Percentiles rank a stretch among this genome's conserved stretches.
Evolutionary conservation across 1,140 invertebrate species (phyloP).

Genomic region (Plectrocnemia conspersa): DNA sequence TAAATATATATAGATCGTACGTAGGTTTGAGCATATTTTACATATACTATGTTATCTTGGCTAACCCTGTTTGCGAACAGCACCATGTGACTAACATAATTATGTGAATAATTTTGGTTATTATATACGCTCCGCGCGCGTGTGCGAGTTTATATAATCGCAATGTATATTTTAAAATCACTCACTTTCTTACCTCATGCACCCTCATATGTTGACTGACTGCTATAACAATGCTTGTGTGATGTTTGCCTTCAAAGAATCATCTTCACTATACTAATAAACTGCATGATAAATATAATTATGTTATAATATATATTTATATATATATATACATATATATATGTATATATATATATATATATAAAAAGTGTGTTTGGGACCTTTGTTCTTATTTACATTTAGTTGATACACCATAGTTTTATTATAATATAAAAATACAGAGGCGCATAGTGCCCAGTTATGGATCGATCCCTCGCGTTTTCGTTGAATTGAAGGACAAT

Average conservation of each 20-base stretch:
- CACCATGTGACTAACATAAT: slow-evolving; percentile 32
- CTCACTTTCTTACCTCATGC: slow-evolving; percentile 36
- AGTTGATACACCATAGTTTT: neutral
- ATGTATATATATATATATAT: slow-evolving; percentile 8
- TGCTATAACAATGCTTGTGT: slow-evolving; percentile 36
- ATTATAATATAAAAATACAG: neutral
- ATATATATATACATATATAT: neutral
- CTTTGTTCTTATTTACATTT: neutral
- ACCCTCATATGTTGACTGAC: slow-evolving; percentile 29
- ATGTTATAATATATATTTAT: neutral
- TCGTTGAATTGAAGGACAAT: slow-evolving; percentile 11
- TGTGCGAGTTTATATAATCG: slow-evolving; percentile 12
- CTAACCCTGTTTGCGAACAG: slow-evolving; percentile 33
- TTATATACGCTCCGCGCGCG: neutral
- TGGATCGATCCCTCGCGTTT: no score
- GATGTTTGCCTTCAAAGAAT: slow-evolving; percentile 25
- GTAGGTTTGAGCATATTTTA: no score
- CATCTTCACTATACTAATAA: slow-evolving; percentile 31
- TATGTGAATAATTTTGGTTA: neutral
- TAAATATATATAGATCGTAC: no score
- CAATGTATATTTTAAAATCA: slow-evolving; percentile 17
- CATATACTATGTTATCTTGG: slow-evolving; percentile 16
- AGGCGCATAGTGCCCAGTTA: no score
- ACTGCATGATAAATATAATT: slow-evolving; percentile 28
- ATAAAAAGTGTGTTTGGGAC: neutral